Conservation (phyloP, 2,888 invertebrate species). For the Branchellion lobata region DNA sequence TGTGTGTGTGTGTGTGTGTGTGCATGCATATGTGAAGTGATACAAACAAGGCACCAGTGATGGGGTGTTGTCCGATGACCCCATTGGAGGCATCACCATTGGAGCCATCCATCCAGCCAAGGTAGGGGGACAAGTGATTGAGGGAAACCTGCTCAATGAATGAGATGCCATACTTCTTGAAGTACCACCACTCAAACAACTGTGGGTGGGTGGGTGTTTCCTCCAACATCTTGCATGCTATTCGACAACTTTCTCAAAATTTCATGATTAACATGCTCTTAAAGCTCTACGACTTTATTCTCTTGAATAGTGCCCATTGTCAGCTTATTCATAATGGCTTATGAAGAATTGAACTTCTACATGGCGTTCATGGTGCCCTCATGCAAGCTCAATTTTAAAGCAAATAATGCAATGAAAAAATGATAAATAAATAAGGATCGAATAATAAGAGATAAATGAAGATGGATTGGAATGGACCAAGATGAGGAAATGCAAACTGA, state of each 20-base stretch:
- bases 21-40: no score
- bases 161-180: slow-evolving; percentile 93
- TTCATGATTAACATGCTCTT: neutral
- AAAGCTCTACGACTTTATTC: neutral
- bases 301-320: no score
- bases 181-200: slow-evolving; percentile 99
- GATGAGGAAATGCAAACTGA: no score
- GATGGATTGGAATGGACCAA: no score
- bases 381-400: no score
- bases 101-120: slow-evolving; percentile 66
- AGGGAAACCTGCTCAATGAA: slow-evolving; percentile 95
- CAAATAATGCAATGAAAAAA: no score
- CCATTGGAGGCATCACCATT: slow-evolving; percentile 34
- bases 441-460: no score
- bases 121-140: slow-evolving; percentile 88
- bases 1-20: no score
- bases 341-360: no score
- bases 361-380: no score
- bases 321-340: no score
- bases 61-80: slow-evolving; percentile 25
- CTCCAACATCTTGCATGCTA: neutral
- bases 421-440: no score
- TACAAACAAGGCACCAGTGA: slow-evolving; percentile 4
- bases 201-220: slow-evolving; percentile 55
- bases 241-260: neutral